Evolutionary conservation across 2,797 vertebrate species (phyloP).

Genomic region (Cyclura pinguis): DNA sequence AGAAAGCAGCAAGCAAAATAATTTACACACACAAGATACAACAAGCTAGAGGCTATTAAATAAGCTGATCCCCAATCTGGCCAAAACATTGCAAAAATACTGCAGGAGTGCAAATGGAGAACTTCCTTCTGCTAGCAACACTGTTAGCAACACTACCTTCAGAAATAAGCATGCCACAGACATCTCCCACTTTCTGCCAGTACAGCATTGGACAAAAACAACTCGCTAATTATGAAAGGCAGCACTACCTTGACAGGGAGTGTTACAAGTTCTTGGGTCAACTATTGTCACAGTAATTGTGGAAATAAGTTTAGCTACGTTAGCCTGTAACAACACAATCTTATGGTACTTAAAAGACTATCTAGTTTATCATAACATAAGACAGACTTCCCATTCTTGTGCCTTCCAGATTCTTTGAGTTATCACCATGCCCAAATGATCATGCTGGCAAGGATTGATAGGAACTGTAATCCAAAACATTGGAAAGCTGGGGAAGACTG

Average conservation of each 20-base stretch:
- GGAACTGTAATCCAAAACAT: background rate
- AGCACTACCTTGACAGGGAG: background rate
- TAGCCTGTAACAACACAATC: background rate
- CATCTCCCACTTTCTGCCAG: background rate
- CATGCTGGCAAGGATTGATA: background rate
- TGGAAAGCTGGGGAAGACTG: background rate
- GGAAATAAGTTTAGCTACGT: constrained; percentile 17
- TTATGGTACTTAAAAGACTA: background rate
- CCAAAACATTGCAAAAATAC: constrained; percentile 2
- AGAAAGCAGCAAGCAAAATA: constrained; percentile 42
- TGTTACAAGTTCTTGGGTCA: background rate
- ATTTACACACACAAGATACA: constrained; percentile 37
- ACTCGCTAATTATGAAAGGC: background rate
- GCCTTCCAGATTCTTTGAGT: background rate
- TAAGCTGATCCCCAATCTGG: constrained; percentile 24
- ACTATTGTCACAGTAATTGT: background rate
- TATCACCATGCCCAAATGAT: background rate
- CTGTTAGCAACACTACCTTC: background rate
- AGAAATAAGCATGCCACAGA: background rate
- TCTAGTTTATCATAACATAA: background rate
- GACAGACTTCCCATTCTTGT: background rate
- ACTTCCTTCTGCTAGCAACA: background rate
- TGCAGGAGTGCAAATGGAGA: constrained; percentile 45
- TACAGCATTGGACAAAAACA: constrained; percentile 3
- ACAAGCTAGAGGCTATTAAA: constrained; percentile 41